Percentiles rank a stretch among this genome's conserved stretches.
These are phyloP conservation scores for Carduelis carduelis DNA, from an alignment of 2,797 vertebrate genomes.

Conservation along the genomic window DNA sequence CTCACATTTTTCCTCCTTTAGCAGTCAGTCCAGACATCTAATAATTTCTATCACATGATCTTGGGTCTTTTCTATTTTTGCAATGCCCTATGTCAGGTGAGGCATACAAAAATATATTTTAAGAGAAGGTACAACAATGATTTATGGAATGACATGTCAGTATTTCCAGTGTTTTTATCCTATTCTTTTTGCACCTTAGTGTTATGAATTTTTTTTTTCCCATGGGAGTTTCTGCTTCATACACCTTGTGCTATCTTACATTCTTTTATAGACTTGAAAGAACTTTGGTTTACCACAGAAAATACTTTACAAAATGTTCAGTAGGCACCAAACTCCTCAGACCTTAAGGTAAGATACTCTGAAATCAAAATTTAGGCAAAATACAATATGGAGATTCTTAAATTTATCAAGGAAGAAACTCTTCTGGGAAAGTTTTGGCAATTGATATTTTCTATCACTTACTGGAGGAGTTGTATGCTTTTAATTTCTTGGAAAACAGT, in stretches of 20 bases:
- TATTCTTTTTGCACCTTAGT: not conserved
- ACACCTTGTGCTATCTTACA: not conserved
- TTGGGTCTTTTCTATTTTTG: not conserved
- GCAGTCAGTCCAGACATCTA: not conserved
- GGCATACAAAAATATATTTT: not conserved
- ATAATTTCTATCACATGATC: not conserved
- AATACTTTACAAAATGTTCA: not conserved
- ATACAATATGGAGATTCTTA: not conserved
- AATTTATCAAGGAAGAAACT: conserved; percentile 2
- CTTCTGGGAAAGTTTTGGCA: conserved; percentile 38
- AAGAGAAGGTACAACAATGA: not conserved
- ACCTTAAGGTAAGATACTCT: not conserved
- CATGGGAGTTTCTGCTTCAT: not conserved
- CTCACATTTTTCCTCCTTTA: not conserved
- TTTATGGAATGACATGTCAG: not conserved
- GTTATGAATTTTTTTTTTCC: accelerated
- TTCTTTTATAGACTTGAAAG: not conserved
- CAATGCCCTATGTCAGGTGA: not conserved
- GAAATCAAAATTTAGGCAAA: conserved; percentile 28
- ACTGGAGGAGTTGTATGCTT: not conserved
- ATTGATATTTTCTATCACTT: conserved; percentile 23
- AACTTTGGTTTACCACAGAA: not conserved
- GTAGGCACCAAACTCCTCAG: not conserved
- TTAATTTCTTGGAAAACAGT: conserved; percentile 21
- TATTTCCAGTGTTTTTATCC: not conserved